Conservation (phyloP, 1,140 invertebrate species). For the Chlorops oryzae region DNA sequence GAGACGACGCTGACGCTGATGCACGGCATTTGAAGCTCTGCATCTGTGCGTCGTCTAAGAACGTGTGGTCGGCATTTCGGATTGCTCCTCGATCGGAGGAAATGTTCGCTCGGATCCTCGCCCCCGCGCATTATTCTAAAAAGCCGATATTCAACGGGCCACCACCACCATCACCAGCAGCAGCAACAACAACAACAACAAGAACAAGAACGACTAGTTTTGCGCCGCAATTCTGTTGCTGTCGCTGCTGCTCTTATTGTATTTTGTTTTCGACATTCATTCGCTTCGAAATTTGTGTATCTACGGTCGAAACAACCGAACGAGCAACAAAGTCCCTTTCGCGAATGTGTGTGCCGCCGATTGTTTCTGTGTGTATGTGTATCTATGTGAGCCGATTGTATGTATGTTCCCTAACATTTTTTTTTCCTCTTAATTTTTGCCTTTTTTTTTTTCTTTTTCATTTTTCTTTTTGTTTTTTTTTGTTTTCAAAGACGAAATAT, state of each 20-base stretch:
- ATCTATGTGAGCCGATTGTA: background rate
- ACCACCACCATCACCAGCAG: constrained; percentile 14
- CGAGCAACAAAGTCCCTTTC: background rate
- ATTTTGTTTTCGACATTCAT: constrained; percentile 2
- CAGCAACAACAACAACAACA: constrained; percentile 23
- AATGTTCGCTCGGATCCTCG: no score
- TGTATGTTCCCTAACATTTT: no score
- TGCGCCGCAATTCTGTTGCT: constrained; percentile 1
- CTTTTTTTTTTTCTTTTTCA: constrained; percentile 1
- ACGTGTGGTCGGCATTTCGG: no score
- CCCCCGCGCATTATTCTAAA: no score
- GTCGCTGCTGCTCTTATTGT: constrained; percentile 22
- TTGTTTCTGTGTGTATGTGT: constrained; percentile 2
- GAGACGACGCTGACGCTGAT: background rate
- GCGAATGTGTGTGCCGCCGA: background rate
- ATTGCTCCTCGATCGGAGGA: no score
- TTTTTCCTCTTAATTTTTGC: constrained; percentile 8
- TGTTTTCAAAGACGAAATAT: constrained; percentile 13
- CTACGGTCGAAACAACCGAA: constrained; percentile 1
- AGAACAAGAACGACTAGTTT: constrained; percentile 2
- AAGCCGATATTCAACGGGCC: background rate
- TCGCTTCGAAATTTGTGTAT: background rate
- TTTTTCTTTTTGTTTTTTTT: constrained; percentile 4
- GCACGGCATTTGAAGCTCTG: background rate
- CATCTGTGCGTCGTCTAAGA: no score